Conservation (phyloP, 2,113 vertebrate genomes). For the Lasiurus borealis region DNA sequence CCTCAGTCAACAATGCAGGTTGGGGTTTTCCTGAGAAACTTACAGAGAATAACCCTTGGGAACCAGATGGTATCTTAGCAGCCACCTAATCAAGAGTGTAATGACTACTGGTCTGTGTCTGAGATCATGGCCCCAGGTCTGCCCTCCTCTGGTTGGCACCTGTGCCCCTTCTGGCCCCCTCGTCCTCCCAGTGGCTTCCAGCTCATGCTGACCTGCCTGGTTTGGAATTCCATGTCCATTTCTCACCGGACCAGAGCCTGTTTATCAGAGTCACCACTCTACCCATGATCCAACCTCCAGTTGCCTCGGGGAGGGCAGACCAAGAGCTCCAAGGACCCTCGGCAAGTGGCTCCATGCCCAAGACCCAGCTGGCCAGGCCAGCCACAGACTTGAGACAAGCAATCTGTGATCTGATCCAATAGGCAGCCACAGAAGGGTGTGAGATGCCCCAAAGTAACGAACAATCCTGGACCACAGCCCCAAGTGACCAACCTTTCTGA, state of each 20-base stretch:
- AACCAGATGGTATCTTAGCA: accelerated
- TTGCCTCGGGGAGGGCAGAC: neutral
- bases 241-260: neutral
- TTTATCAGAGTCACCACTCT: neutral
- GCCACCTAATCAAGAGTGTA: accelerated
- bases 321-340: neutral
- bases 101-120: no score
- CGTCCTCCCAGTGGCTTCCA: neutral
- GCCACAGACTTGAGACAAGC: neutral
- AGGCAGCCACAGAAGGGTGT: neutral
- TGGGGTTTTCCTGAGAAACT: neutral
- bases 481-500: accelerated
- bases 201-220: neutral
- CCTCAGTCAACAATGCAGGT: accelerated
- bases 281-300: no score
- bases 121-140: neutral
- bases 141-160: neutral
- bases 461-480: neutral
- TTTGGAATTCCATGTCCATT: neutral
- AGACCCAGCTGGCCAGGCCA: neutral
- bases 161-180: no score
- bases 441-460: neutral
- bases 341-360: neutral
- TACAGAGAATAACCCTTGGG: neutral
- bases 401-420: neutral